These are phyloP conservation scores for Melitaea cinxia DNA, from an alignment of 1,140 invertebrate species.

Conservation along the genomic window DNA sequence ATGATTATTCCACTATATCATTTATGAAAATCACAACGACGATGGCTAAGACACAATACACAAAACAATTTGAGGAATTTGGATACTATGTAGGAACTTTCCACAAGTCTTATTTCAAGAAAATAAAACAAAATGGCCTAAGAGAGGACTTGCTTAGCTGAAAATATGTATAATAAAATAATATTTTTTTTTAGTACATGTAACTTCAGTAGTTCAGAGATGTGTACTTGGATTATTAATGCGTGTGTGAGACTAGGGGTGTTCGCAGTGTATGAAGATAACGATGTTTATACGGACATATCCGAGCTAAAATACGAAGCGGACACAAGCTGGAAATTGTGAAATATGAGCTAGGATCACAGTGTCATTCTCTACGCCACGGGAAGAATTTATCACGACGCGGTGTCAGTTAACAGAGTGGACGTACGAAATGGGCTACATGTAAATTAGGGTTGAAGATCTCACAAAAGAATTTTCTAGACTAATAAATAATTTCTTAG, in stretches of 20 bases:
- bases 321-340: slow-evolving; percentile 46
- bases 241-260: slow-evolving; percentile 42
- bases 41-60: no score
- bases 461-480: slow-evolving; percentile 28
- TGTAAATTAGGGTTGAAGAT: slow-evolving; percentile 36
- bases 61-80: no score
- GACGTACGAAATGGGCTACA: slow-evolving; percentile 41
- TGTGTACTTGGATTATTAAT: slow-evolving; percentile 57
- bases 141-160: no score
- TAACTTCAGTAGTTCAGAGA: slow-evolving; percentile 4
- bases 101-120: no score
- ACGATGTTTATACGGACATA: slow-evolving; percentile 45
- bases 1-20: no score
- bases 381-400: slow-evolving; percentile 55
- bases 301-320: slow-evolving; percentile 44
- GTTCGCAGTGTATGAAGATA: slow-evolving; percentile 39
- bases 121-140: no score
- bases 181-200: neutral
- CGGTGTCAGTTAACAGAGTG: slow-evolving; percentile 45
- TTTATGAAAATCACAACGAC: no score
- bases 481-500: slow-evolving; percentile 17
- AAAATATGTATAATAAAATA: no score
- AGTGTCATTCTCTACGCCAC: slow-evolving; percentile 48
- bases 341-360: slow-evolving; percentile 57
- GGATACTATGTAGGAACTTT: no score